Percentiles rank a stretch among this genome's conserved stretches.
phyloP scores from a whole-genome alignment of 2,888 invertebrate species.

The Eledone cirrhosa region DNA sequence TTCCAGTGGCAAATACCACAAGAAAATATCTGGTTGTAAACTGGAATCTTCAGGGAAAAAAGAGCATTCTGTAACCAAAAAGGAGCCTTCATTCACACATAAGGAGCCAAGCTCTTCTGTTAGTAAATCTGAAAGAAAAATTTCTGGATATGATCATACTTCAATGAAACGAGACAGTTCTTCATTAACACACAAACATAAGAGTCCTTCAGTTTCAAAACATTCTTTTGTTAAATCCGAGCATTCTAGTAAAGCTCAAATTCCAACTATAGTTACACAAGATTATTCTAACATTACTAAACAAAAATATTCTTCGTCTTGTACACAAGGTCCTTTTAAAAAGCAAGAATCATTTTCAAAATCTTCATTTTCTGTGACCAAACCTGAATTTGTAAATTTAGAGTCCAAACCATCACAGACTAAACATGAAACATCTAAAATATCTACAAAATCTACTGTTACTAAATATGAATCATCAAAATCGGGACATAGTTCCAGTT shows the following conservation, averaged over 20 bases:
- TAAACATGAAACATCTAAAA: no score
- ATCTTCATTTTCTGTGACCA: no score
- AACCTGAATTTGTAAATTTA: no score
- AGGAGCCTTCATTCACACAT: conserved; percentile 22
- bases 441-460: no score
- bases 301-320: no score
- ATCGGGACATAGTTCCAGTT: no score
- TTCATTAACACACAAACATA: conserved; percentile 12
- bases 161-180: background rate
- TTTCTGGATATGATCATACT: background rate
- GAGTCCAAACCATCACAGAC: no score
- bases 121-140: no score
- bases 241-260: conserved; percentile 13
- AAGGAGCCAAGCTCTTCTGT: no score
- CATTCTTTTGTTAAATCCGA: conserved; percentile 19
- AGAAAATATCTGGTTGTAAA: background rate
- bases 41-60: conserved; percentile 17
- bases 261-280: conserved; percentile 18
- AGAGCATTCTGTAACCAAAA: conserved; percentile 26
- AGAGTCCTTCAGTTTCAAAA: background rate
- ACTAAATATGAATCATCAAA: no score
- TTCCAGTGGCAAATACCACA: conserved; percentile 17
- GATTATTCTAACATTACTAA: background rate
- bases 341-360: no score
- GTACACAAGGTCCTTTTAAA: no score